Conservation (phyloP, 1,140 invertebrate species). For the Drosophila sturtevanti region DNA sequence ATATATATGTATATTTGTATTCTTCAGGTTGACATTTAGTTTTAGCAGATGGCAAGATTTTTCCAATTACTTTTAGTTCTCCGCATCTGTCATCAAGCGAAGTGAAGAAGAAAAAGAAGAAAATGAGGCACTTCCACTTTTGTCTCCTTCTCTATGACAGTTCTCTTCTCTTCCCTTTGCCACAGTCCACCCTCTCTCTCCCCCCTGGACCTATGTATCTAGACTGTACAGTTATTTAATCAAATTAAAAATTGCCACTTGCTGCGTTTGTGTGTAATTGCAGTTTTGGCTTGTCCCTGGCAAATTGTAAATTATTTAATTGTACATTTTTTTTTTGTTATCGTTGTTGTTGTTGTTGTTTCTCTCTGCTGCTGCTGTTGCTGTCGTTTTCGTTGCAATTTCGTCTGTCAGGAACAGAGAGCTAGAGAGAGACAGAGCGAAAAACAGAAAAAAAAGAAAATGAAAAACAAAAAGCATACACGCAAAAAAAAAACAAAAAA, state of each 20-base stretch:
- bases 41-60: too few species aligned
- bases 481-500: slow-evolving; percentile 10
- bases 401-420: slow-evolving; percentile 43
- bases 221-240: slow-evolving; percentile 47
- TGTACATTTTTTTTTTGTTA: slow-evolving; percentile 26
- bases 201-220: too few species aligned
- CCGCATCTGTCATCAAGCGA: too few species aligned
- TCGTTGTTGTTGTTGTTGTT: background rate
- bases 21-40: too few species aligned
- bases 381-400: slow-evolving; percentile 1
- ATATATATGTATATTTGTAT: too few species aligned
- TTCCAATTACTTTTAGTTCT: too few species aligned
- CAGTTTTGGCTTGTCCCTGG: slow-evolving; percentile 43
- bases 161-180: background rate
- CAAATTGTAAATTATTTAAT: slow-evolving; percentile 61
- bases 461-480: too few species aligned
- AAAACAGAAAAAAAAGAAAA: too few species aligned
- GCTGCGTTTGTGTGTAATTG: slow-evolving; percentile 35
- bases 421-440: background rate
- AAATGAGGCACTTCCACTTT: too few species aligned
- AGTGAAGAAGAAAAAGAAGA: too few species aligned
- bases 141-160: background rate
- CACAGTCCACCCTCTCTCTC: background rate
- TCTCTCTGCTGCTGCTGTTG: background rate
- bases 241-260: slow-evolving; percentile 59